phyloP scores from a whole-genome alignment of 2,888 invertebrate species.

The Drosophila robusta region DNA sequence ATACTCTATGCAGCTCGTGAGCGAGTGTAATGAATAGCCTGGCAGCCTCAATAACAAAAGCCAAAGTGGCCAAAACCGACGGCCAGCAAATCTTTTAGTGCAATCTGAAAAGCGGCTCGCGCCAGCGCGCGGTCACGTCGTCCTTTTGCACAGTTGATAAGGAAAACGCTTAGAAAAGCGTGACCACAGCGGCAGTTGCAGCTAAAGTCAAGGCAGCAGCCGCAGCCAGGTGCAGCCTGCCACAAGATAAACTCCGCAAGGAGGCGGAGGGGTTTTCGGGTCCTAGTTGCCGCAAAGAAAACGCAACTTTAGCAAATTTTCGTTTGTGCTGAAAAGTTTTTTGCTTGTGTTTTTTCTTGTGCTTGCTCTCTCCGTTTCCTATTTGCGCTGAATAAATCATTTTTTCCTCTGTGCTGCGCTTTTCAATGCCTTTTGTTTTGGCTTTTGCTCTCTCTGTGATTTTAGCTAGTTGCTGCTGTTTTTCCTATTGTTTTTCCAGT shows the following conservation, averaged over 20 bases:
- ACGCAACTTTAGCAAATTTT: conserved; percentile 79
- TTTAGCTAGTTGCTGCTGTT: conserved; percentile 38
- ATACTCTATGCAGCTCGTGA: too few relatives aligned
- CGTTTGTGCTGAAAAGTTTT: conserved; percentile 56
- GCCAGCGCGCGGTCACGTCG: conserved; percentile 64
- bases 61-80: conserved; percentile 57
- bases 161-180: conserved; percentile 80
- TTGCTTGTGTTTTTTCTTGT: conserved; percentile 8
- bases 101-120: conserved; percentile 70
- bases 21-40: not conserved
- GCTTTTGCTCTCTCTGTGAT: conserved; percentile 40
- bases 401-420: conserved; percentile 21
- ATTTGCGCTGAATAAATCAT: conserved; percentile 73
- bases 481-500: conserved; percentile 36
- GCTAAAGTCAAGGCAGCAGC: conserved; percentile 38
- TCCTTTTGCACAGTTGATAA: conserved; percentile 54
- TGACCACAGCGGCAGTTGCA: conserved; percentile 51
- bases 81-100: conserved; percentile 73
- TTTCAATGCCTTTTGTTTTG: conserved; percentile 49
- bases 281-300: conserved; percentile 38
- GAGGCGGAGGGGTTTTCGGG: not conserved
- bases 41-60: conserved; percentile 58
- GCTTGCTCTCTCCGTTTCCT: conserved; percentile 15
- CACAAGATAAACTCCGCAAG: conserved; percentile 71
- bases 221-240: conserved; percentile 51